These are phyloP conservation scores for Onychostruthus taczanowskii DNA, from an alignment of 2,113 vertebrate species.

Conservation along the genomic window DNA sequence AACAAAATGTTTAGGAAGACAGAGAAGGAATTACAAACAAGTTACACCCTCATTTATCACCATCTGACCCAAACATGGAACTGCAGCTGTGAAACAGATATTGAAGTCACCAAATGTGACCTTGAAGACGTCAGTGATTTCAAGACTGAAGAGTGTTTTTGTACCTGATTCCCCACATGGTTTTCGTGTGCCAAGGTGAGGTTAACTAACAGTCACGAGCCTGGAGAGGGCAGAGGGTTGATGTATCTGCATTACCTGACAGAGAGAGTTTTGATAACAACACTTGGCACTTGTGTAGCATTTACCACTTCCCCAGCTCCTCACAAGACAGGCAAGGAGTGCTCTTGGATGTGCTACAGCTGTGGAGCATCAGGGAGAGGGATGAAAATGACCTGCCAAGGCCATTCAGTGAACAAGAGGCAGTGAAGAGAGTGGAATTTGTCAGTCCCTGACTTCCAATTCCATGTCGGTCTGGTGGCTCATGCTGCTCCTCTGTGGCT, in stretches of 20 bases:
- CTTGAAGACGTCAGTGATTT: not conserved
- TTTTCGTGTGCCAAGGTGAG: not conserved
- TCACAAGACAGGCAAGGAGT: not conserved
- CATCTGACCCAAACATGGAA: constrained; percentile 23
- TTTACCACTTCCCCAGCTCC: not conserved
- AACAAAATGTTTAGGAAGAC: constrained; percentile 58
- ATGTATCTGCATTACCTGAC: constrained; percentile 14
- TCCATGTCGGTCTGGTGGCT: not conserved
- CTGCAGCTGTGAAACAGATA: constrained; percentile 46
- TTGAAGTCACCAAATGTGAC: constrained; percentile 33
- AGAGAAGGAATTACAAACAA: constrained; percentile 44
- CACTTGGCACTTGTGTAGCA: not conserved
- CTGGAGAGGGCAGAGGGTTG: constrained; percentile 34
- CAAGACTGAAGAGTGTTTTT: constrained; percentile 1
- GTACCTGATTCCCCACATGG: not conserved
- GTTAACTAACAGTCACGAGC: constrained; percentile 50
- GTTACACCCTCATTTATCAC: constrained; percentile 51
- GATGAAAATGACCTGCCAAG: not conserved
- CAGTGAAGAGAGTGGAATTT: not conserved
- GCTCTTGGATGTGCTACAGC: not conserved
- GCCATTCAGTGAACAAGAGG: not conserved
- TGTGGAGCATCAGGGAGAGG: not conserved
- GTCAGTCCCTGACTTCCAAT: not conserved
- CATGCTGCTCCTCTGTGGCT: not conserved
- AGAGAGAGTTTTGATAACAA: not conserved